phyloP scores from a whole-genome alignment of 92 coral and sea anemone species.

The Zoanthus sociatus region DNA sequence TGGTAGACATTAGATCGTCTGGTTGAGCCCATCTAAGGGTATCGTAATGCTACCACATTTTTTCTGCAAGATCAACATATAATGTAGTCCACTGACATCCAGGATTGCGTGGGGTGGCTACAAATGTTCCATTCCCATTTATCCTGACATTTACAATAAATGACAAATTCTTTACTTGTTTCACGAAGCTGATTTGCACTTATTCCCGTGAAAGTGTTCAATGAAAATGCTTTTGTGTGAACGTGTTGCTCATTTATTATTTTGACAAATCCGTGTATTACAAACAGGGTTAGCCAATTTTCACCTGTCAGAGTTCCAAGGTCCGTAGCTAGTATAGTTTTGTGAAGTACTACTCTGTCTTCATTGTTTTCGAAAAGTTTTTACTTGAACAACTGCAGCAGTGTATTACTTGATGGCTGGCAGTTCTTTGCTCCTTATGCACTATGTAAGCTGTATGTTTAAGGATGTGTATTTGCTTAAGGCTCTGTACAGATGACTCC shows the following conservation, averaged over 20 bases:
- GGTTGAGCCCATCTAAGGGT: constrained; percentile 47
- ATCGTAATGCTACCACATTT: constrained; percentile 42
- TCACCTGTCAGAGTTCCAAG: constrained; percentile 55
- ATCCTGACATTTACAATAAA: constrained; percentile 61
- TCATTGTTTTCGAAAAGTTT: constrained; percentile 33
- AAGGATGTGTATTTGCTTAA: constrained; percentile 49
- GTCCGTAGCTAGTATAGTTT: constrained; percentile 47
- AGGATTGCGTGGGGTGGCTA: constrained; percentile 47
- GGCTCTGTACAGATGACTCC: constrained; percentile 26
- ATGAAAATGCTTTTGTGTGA: constrained; percentile 44
- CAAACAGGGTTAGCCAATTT: constrained; percentile 54
- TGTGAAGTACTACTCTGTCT: constrained; percentile 38
- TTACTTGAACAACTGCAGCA: constrained; percentile 32
- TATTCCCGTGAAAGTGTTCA: constrained; percentile 44
- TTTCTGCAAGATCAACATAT: constrained; percentile 41
- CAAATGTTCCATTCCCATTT: constrained; percentile 10
- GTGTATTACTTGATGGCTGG: background rate
- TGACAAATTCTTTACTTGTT: constrained; percentile 19
- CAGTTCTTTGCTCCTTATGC: constrained; percentile 44
- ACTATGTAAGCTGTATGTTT: constrained; percentile 45
- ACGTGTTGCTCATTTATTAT: constrained; percentile 35
- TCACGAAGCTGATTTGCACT: constrained; percentile 27
- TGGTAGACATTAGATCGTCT: constrained; percentile 8
- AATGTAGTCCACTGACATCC: constrained; percentile 66
- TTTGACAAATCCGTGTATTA: constrained; percentile 38